Conservation (phyloP, 1,140 invertebrate genomes). For the Pseudomyrmex pallidus region DNA sequence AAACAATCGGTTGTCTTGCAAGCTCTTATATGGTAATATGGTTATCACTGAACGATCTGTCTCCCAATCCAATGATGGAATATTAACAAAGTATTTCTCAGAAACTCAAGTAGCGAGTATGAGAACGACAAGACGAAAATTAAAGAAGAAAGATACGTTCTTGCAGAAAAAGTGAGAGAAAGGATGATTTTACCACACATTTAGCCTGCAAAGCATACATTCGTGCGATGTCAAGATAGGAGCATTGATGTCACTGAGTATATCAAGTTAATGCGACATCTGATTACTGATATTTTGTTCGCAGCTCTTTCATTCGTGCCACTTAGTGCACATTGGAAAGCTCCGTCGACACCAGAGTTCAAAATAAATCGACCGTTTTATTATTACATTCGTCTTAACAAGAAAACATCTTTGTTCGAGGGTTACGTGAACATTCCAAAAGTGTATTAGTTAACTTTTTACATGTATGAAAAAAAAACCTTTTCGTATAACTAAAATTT, state of each 20-base stretch:
- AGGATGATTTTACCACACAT: not conserved
- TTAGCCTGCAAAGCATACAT: slow-evolving; percentile 36
- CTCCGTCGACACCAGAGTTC: not conserved
- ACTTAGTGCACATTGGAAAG: not conserved
- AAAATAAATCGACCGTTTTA: slow-evolving; percentile 23
- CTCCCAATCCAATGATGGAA: not conserved
- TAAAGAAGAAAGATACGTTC: not conserved
- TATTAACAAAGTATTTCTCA: not conserved
- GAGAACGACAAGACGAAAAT: not conserved
- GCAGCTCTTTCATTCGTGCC: not conserved
- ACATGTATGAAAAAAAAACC: not conserved
- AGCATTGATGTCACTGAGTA: not conserved
- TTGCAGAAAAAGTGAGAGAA: not conserved
- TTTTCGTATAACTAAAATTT: too few species aligned
- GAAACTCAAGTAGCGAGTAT: not conserved
- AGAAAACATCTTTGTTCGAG: slow-evolving; percentile 6
- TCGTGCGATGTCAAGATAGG: slow-evolving; percentile 20
- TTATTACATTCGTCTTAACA: slow-evolving; percentile 22
- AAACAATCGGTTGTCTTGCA: not conserved
- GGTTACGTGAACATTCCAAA: not conserved
- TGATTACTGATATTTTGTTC: slow-evolving; percentile 41
- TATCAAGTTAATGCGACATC: not conserved
- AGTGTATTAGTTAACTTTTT: not conserved
- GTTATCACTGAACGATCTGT: not conserved
- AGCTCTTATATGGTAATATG: not conserved